phyloP scores from a whole-genome alignment of 35 echinoderm and acorn worm genomes.

The Apostichopus californicus region DNA sequence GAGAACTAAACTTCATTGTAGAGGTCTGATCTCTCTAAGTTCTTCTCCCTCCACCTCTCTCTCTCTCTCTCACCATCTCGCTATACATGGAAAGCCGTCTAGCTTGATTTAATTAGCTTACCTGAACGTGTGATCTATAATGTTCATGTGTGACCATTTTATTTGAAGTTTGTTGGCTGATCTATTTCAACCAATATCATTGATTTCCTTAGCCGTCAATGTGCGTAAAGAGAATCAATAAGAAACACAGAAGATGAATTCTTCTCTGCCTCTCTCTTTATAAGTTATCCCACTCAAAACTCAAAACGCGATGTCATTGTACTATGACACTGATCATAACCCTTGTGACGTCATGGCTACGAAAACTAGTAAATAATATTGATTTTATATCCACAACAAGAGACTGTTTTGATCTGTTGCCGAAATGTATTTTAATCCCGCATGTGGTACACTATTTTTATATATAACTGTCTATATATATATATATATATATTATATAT shows the following conservation, averaged over 20 bases:
- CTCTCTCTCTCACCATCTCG: background rate
- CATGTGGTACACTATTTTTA: background rate
- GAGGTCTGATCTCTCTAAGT: too few species aligned
- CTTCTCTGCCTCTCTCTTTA: background rate
- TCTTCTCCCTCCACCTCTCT: background rate
- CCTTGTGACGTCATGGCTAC: background rate
- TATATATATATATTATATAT: background rate
- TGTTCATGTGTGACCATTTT: background rate
- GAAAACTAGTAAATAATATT: background rate
- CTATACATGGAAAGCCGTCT: background rate
- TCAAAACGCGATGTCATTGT: background rate
- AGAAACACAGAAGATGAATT: background rate
- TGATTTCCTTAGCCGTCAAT: background rate
- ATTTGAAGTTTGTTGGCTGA: background rate
- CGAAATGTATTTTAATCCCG: background rate
- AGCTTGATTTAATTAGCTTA: background rate
- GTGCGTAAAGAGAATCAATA: slow-evolving; percentile 3
- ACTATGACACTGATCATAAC: slow-evolving; percentile 8
- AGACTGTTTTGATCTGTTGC: background rate
- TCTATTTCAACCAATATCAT: slow-evolving; percentile 2
- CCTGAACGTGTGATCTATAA: background rate
- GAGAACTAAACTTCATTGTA: too few species aligned
- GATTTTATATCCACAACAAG: background rate
- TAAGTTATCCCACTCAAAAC: background rate
- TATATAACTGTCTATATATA: background rate